Percentiles rank a stretch among this genome's conserved stretches.
phyloP scores from a whole-genome alignment of 2,888 invertebrate species.

The Prosapia bicincta region DNA sequence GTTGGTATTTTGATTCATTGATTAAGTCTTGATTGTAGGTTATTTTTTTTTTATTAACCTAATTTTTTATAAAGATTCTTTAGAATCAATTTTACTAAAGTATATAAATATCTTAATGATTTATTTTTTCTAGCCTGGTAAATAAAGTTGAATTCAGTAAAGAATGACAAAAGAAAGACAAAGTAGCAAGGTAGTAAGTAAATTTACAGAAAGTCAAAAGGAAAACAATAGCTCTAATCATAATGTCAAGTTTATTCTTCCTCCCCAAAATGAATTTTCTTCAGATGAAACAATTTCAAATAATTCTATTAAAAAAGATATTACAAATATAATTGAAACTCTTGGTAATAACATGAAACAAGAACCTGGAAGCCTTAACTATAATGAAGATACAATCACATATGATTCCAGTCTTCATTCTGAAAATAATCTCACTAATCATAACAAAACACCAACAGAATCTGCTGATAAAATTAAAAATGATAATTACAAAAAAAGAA shows the following conservation, averaged over 20 bases:
- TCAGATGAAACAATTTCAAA: not conserved
- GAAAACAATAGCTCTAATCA: not conserved
- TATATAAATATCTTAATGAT: too few relatives aligned
- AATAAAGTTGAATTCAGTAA: too few relatives aligned
- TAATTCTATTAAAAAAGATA: not conserved
- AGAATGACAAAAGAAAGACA: not conserved
- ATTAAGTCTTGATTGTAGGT: too few relatives aligned
- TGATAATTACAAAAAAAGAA: not conserved
- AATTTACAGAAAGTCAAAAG: not conserved
- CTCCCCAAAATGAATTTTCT: not conserved
- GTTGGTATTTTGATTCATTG: too few relatives aligned
- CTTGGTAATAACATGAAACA: not conserved
- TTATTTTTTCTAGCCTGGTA: too few relatives aligned
- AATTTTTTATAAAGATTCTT: too few relatives aligned
- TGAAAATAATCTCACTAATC: not conserved
- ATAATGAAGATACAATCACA: not conserved
- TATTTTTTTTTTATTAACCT: too few relatives aligned
- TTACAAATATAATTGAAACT: not conserved
- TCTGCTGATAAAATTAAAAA: not conserved
- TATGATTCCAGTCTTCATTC: not conserved
- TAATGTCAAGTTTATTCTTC: not conserved
- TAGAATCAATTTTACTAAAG: too few relatives aligned
- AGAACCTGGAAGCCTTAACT: not conserved
- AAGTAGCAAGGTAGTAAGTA: not conserved
- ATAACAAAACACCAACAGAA: not conserved